Percentiles rank a stretch among this genome's conserved stretches.
Conservation (phyloP, 2,888 invertebrate species). For the Melinaea menophilus region DNA sequence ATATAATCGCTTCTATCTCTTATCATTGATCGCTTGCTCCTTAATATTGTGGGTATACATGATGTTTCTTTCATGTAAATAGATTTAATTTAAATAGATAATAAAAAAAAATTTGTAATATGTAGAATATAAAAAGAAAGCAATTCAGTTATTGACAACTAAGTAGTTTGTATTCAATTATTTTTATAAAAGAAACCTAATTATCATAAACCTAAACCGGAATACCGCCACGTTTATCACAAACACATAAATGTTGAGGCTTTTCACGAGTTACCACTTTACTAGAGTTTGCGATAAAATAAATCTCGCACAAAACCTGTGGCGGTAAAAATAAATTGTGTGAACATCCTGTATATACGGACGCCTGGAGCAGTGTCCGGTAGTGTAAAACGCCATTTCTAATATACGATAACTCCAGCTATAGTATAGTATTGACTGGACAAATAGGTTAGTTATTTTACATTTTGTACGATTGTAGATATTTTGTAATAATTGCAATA, state of each 20-base stretch:
- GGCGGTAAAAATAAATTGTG: constrained; percentile 35
- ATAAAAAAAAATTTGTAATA: background rate
- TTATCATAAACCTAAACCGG: constrained; percentile 6
- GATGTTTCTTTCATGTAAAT: constrained; percentile 18
- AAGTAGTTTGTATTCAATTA: background rate
- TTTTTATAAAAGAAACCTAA: background rate
- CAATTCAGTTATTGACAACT: background rate
- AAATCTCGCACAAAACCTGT: constrained; percentile 29
- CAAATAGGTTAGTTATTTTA: constrained; percentile 3
- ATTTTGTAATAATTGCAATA: background rate
- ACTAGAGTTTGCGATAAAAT: constrained; percentile 17
- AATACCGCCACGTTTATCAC: constrained; percentile 2
- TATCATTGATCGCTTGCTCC: constrained; percentile 54
- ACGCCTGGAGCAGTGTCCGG: constrained; percentile 25
- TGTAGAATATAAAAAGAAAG: background rate
- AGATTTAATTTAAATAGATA: constrained; percentile 4
- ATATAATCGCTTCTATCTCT: constrained; percentile 67
- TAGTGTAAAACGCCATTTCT: constrained; percentile 25
- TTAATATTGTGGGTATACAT: constrained; percentile 33
- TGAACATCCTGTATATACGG: constrained; percentile 34
- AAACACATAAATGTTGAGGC: constrained; percentile 14
- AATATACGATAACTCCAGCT: constrained; percentile 16
- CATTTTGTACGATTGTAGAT: background rate
- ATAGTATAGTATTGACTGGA: constrained; percentile 1
- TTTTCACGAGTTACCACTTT: constrained; percentile 19